phyloP scores from a whole-genome alignment of 2,113 vertebrate species.

The Oncorhynchus clarkii region DNA sequence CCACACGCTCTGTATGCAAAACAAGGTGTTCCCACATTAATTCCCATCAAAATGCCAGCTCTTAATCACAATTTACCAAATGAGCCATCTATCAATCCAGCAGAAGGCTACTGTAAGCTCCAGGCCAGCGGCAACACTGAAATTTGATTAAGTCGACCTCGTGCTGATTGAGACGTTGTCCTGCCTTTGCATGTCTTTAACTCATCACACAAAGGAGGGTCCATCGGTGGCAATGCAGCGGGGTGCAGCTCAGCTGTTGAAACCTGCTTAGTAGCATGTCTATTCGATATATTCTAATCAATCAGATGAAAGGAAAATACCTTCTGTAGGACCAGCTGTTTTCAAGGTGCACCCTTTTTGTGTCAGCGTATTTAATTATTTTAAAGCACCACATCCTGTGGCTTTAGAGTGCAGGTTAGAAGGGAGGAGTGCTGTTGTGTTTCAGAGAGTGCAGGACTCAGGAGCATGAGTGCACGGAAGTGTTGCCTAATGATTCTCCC shows the following conservation, averaged over 20 bases:
- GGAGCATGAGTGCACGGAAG: not conserved
- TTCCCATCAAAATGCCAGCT: not conserved
- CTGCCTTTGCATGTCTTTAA: not conserved
- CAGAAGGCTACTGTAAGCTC: not conserved
- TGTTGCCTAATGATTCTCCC: constrained; percentile 15
- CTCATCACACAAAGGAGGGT: not conserved
- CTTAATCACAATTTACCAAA: no score
- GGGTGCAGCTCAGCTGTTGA: not conserved
- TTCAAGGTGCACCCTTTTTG: constrained; percentile 28
- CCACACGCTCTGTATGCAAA: not conserved
- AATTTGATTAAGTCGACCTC: not conserved
- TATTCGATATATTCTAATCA: not conserved
- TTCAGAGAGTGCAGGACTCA: constrained; percentile 24
- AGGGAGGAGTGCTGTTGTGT: constrained; percentile 11
- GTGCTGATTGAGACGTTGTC: not conserved
- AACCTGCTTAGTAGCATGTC: not conserved
- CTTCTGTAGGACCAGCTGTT: constrained; percentile 14
- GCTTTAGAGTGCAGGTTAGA: not conserved
- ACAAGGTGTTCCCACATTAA: not conserved
- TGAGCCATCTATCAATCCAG: not conserved
- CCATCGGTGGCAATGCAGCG: not conserved
- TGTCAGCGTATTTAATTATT: constrained; percentile 14
- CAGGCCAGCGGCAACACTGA: not conserved
- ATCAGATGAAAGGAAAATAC: not conserved
- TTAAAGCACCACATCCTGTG: constrained; percentile 35